Conservation (phyloP, 2,888 invertebrate species). For the Leptinotarsa haldemani region DNA sequence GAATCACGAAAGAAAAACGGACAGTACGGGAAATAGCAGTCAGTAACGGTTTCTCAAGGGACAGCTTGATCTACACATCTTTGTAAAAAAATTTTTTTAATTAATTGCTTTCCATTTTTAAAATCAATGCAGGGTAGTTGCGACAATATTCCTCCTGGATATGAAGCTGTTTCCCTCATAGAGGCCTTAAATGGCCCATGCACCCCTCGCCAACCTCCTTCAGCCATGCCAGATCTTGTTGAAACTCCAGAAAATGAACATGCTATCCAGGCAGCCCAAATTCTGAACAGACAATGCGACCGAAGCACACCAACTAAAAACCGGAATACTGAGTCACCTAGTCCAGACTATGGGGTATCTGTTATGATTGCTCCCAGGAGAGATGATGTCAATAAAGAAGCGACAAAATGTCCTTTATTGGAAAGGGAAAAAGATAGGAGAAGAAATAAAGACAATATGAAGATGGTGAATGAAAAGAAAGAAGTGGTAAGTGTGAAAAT, state of each 20-base stretch:
- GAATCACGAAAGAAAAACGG: too few relatives aligned
- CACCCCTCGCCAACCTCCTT: conserved; percentile 67
- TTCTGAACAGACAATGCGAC: conserved; percentile 71
- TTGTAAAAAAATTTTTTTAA: too few relatives aligned
- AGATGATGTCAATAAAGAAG: conserved; percentile 70
- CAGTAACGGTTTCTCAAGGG: too few relatives aligned
- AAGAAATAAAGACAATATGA: conserved; percentile 65
- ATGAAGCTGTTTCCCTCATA: conserved; percentile 92
- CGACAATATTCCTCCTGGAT: conserved; percentile 91
- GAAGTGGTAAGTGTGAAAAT: conserved; percentile 59
- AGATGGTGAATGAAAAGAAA: conserved; percentile 73
- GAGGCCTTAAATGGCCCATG: conserved; percentile 96
- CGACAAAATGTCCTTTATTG: conserved; percentile 62
- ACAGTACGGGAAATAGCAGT: background rate
- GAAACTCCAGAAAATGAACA: conserved; percentile 76
- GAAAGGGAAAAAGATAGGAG: conserved; percentile 54
- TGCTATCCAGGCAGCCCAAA: conserved; percentile 75
- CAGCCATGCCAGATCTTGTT: conserved; percentile 66
- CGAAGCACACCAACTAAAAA: conserved; percentile 66
- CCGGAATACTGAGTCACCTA: conserved; percentile 61
- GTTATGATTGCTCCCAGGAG: conserved; percentile 72
- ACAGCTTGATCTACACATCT: too few relatives aligned
- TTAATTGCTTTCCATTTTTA: background rate
- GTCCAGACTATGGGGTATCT: conserved; percentile 77
- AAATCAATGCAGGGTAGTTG: conserved; percentile 71